A percentile compares a stretch with the other conserved stretches of the same genome.
Conservation (phyloP, 2,113 vertebrate genomes). For the Dolichallabes microphthalmus region DNA sequence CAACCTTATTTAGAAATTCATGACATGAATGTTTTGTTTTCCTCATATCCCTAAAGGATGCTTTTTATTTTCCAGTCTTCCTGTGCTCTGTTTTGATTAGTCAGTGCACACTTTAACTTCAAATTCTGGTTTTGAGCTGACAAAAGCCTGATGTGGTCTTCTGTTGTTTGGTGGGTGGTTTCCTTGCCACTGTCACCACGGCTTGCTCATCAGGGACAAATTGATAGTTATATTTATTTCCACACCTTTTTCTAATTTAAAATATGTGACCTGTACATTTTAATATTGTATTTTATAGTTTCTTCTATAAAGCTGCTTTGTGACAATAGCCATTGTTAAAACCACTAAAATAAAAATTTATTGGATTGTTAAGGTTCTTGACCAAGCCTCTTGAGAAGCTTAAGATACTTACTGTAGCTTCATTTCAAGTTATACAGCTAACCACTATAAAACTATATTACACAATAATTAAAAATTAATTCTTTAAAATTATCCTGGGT, state of each 20-base stretch:
- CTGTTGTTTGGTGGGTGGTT: background rate
- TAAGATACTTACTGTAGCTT: background rate
- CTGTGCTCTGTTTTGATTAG: background rate
- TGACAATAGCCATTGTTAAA: background rate
- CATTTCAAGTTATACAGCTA: background rate
- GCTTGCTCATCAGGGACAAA: background rate
- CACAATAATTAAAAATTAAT: background rate
- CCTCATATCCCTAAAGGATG: background rate
- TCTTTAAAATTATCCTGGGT: background rate
- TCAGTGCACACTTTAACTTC: background rate
- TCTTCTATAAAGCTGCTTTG: no score
- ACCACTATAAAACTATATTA: background rate
- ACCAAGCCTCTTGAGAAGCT: background rate
- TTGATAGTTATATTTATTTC: no score
- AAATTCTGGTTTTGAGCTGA: background rate
- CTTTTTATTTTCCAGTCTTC: background rate
- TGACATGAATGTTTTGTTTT: background rate
- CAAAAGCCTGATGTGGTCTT: background rate
- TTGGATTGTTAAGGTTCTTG: background rate
- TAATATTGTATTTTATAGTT: no score
- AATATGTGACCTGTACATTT: background rate
- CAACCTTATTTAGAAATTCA: no score
- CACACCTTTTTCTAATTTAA: background rate
- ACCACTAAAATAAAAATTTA: background rate
- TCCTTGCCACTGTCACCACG: background rate